Conservation (phyloP, 2,797 vertebrate species). For the Cynopterus sphinx region DNA sequence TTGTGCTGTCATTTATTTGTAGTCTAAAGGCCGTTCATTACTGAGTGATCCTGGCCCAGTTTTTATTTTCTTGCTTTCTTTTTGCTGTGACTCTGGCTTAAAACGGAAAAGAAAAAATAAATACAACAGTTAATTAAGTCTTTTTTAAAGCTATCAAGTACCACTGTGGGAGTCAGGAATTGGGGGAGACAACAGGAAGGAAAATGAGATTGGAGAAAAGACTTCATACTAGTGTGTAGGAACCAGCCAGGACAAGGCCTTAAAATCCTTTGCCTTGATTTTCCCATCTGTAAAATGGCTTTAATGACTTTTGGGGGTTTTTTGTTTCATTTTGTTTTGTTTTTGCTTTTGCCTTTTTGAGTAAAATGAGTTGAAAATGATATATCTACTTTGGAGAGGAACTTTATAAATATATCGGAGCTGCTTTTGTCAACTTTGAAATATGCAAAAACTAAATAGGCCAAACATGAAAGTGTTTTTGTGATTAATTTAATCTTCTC, state of each 20-base stretch:
- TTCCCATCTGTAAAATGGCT: conserved; percentile 52
- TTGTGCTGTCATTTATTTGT: conserved; percentile 38
- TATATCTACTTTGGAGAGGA: conserved; percentile 16
- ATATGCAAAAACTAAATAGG: neutral
- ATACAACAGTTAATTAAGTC: neutral
- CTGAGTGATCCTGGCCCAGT: neutral
- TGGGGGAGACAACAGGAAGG: neutral
- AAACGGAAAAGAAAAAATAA: neutral
- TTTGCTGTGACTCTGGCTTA: conserved; percentile 26
- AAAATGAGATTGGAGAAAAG: neutral
- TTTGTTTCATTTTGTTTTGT: neutral
- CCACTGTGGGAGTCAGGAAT: neutral
- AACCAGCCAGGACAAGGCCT: neutral
- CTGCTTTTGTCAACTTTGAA: neutral
- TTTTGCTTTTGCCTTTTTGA: neutral
- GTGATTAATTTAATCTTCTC: neutral
- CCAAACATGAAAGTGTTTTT: neutral
- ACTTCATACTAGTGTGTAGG: neutral
- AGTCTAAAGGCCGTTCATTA: neutral
- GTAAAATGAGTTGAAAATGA: conserved; percentile 19
- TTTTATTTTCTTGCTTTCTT: conserved; percentile 40
- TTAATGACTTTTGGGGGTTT: neutral
- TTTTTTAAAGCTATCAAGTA: neutral
- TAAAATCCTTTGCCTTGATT: neutral
- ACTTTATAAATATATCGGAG: neutral